Evolutionary conservation across 2,797 vertebrate species (phyloP), one percentile per base, ranked within the genome.

Genomic region (Girardinus metallicus): DNA sequence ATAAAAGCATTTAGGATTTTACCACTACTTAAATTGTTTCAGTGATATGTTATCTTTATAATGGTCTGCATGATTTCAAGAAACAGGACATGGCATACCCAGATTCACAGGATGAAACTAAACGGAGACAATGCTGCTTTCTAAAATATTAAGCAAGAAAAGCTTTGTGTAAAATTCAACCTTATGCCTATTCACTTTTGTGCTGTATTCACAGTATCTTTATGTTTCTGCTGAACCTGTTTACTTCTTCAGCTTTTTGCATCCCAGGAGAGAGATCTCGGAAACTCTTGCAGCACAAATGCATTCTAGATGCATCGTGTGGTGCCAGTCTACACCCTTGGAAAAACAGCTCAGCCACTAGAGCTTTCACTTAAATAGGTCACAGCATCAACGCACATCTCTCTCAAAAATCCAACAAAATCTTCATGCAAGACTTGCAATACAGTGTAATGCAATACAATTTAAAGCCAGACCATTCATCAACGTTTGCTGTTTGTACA

Each of bases 241-340:
- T 83, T 78, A 75, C 77, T 10, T 21, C 70, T 41, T 66, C 55
- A 57, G n/a, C 60, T 11, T 51, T 44, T 73, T 10, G 16, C 13
- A 49, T 83, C 85, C 76, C 85, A 18, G 62, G 80, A 81, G 87
- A 34, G 18, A 34, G 72, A 73, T 39, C 53, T 71, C 9, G 71
- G 85, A 86, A 86, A 84, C 79, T 81, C 73, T 78, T 80, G 80
- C 78, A 78, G 82, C 4, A 2, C 57, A 70, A 60, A 76, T 73
- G 79, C 75, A 83, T 82, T 79, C 78, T 74, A 74, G 75, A 75
- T 41, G 77, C 81, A 60, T 55, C 80, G 80, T 83, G 43, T 81
- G 83, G 81, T 16, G 72, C 75, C 72, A 26, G 26, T 62, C 29
- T 43, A 76, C 49, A 43, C 78, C 78, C 49, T 60, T 68, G 64